Conservation (phyloP, 2,113 vertebrate species). For the Quiscalus mexicanus region DNA sequence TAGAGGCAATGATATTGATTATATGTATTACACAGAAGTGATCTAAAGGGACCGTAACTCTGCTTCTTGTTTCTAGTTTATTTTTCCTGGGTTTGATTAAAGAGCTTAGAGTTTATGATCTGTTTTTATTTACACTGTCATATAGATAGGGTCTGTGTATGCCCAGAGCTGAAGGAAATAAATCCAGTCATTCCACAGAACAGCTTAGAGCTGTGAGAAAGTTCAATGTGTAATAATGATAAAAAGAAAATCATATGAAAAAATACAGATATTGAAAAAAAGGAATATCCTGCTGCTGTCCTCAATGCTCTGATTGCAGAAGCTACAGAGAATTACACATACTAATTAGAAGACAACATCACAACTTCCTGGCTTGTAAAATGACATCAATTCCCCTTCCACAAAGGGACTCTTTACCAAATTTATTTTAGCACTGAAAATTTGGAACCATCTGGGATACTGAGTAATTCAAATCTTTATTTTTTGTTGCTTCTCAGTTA, state of each 20-base stretch:
- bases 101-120: not conserved
- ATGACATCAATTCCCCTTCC: not conserved
- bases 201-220: not conserved
- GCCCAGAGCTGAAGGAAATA: not conserved
- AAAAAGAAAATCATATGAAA: not conserved
- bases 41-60: not conserved
- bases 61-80: not conserved
- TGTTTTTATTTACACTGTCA: not conserved
- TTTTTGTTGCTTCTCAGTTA: not conserved
- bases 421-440: conserved; percentile 5
- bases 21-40: not conserved
- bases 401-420: not conserved
- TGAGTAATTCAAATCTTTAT: not conserved
- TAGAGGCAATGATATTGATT: not conserved
- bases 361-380: not conserved
- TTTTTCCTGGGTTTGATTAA: conserved; percentile 10
- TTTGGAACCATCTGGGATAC: not conserved
- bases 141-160: not conserved
- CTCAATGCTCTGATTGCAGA: not conserved
- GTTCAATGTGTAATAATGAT: not conserved
- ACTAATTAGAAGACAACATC: not conserved
- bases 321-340: not conserved
- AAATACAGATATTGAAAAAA: not conserved
- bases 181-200: not conserved
- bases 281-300: not conserved